Conservation (phyloP, 2,888 invertebrate species). For the Sesia apiformis region DNA sequence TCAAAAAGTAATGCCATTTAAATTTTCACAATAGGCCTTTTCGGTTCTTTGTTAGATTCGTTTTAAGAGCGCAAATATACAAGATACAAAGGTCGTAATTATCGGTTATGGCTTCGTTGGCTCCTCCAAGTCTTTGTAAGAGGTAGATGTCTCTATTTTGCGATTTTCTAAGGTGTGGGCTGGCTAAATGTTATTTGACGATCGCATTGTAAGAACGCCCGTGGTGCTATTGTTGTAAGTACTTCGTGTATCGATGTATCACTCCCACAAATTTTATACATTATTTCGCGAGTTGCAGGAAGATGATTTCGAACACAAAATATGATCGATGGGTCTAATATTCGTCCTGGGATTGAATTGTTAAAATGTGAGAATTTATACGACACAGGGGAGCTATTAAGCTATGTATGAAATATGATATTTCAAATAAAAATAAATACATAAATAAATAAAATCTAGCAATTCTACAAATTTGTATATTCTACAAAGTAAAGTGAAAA, state of each 20-base stretch:
- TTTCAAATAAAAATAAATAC: too few species aligned
- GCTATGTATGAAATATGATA: too few species aligned
- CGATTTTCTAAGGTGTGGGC: slow-evolving; percentile 72
- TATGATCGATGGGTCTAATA: slow-evolving; percentile 55
- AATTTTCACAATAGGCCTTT: slow-evolving; percentile 31
- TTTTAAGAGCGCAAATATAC: slow-evolving; percentile 46
- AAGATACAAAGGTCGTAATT: slow-evolving; percentile 66
- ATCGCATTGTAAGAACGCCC: slow-evolving; percentile 65
- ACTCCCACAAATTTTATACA: slow-evolving; percentile 65
- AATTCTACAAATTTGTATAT: too few species aligned
- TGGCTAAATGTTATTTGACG: slow-evolving; percentile 73
- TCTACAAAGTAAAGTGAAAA: too few species aligned
- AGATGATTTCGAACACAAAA: slow-evolving; percentile 28
- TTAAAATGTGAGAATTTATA: slow-evolving; percentile 57
- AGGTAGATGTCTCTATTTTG: slow-evolving; percentile 66
- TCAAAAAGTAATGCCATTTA: slow-evolving; percentile 19
- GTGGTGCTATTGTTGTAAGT: slow-evolving; percentile 49
- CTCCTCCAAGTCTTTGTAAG: slow-evolving; percentile 53
- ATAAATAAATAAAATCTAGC: too few species aligned
- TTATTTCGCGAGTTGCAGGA: slow-evolving; percentile 54
- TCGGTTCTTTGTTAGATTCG: slow-evolving; percentile 36
- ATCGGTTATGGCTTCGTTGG: slow-evolving; percentile 58
- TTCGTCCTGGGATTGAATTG: slow-evolving; percentile 25
- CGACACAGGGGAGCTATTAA: slow-evolving; percentile 40
- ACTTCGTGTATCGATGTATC: slow-evolving; percentile 54